Evolutionary conservation across 1,140 invertebrate genomes (phyloP), one percentile per base, ranked within the genome.

Genomic region (Trichoplusia ni): DNA sequence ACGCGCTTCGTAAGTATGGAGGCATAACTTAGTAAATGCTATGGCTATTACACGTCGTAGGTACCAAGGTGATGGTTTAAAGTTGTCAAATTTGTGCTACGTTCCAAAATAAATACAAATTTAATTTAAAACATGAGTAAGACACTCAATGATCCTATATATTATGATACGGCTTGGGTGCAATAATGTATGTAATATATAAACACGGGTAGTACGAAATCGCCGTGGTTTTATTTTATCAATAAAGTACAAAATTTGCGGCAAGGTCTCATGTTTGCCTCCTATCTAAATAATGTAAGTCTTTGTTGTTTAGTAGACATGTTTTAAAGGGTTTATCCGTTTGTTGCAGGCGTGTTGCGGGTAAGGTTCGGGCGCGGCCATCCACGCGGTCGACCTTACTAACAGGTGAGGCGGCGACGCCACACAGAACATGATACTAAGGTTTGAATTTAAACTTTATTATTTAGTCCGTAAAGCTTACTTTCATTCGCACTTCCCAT

Each of bases 381-480:
- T 65, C 60, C 61, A 75, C 82, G 85, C 86, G 84, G 80, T 86
- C 85, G 84, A 75, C 85, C 84, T 88, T 88, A 86, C 85, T 83
- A 85, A 87, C 82, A 88, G 87, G 87, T 90, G 87, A 88, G 85
- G 85, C 82, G 82, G 79, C 77, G 84, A 72, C 81, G 87, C 83
- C 82, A 82, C 79, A 81, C 80, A 88, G 87, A 90, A 78, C 87
- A 88, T 90, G 85, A 82, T 90, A 82, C 84, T 90, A 90, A 90
- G 87, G 87, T 90, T 86, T 81, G 87, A 86, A 79, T 79, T 82
- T 82, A n/a, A 78, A 79, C 76, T 81, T 86, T 89, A 86, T 86
- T 78, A 75, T 69, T 21, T 46, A 54, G 13, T 9, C 0, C 8
- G 23, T 21, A 62, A 67, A 40, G 51, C 40, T 38, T 23, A 25